These are phyloP conservation scores for Aspiorhynchus laticeps DNA, from an alignment of 2,113 vertebrate genomes.

Conservation along the genomic window DNA sequence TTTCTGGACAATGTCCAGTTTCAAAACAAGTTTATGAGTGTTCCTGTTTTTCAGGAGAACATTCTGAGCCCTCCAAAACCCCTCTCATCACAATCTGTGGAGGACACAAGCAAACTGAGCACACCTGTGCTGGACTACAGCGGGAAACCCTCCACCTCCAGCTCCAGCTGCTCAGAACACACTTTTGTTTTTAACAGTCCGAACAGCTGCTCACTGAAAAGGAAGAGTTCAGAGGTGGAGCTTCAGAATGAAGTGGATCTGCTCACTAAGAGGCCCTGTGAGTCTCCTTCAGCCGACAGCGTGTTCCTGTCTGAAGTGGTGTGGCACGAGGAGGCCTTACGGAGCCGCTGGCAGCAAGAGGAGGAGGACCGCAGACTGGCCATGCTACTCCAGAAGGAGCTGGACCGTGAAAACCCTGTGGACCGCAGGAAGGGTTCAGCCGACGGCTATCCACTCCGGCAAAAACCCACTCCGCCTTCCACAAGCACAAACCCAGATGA, in stretches of 20 bases:
- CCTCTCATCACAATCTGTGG: neutral
- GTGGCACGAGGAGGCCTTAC: slow-evolving; percentile 75
- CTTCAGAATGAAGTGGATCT: neutral
- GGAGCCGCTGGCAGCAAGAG: slow-evolving; percentile 81
- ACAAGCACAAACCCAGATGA: neutral
- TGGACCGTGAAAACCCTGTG: slow-evolving; percentile 77
- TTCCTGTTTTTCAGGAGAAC: slow-evolving; percentile 68
- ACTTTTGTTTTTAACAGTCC: neutral
- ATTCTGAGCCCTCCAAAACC: slow-evolving; percentile 49
- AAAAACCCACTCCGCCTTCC: slow-evolving; percentile 47
- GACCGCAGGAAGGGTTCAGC: slow-evolving; percentile 84
- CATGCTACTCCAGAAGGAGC: slow-evolving; percentile 81
- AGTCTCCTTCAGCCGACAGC: neutral
- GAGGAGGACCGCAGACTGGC: slow-evolving; percentile 86
- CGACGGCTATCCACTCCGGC: slow-evolving; percentile 81
- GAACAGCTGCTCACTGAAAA: slow-evolving; percentile 53
- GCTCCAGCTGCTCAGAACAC: neutral
- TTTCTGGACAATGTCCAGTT: neutral
- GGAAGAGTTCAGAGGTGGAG: slow-evolving; percentile 58
- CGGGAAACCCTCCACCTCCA: neutral
- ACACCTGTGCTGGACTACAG: slow-evolving; percentile 43
- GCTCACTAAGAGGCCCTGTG: slow-evolving; percentile 17
- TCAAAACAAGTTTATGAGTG: neutral
- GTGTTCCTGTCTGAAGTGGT: slow-evolving; percentile 63
- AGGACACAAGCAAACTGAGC: neutral